phyloP scores from a whole-genome alignment of 1,140 invertebrate genomes.

The Heliconius hewitsoni region DNA sequence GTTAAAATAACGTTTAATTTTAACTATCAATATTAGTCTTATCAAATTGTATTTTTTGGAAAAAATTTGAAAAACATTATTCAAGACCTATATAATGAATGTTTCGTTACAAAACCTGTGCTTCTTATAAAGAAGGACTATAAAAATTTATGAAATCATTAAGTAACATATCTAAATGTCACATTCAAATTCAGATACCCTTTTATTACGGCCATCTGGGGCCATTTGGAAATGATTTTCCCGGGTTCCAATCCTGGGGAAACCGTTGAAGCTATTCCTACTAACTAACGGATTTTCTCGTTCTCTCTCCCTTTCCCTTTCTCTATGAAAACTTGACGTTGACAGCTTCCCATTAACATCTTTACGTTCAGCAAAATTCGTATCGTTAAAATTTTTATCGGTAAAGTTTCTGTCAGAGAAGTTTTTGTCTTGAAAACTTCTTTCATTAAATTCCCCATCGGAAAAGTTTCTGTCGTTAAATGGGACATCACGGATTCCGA shows the following conservation, averaged over 20 bases:
- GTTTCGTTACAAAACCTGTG: background rate
- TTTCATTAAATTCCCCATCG: constrained; percentile 65
- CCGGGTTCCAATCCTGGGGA: constrained; percentile 62
- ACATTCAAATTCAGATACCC: constrained; percentile 84
- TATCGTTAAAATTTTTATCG: constrained; percentile 63
- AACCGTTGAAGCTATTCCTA: constrained; percentile 78
- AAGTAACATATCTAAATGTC: constrained; percentile 73
- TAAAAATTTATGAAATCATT: constrained; percentile 34
- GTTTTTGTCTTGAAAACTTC: constrained; percentile 60
- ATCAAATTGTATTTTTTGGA: background rate
- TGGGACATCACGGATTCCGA: constrained; percentile 67
- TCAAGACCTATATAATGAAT: background rate
- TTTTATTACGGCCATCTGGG: constrained; percentile 74
- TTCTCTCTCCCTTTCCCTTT: constrained; percentile 72
- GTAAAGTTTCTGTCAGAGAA: constrained; percentile 57
- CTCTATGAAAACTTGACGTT: constrained; percentile 75
- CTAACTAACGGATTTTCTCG: constrained; percentile 72
- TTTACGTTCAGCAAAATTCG: constrained; percentile 73
- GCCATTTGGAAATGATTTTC: constrained; percentile 71
- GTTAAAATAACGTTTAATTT: background rate
- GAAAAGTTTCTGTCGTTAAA: constrained; percentile 70
- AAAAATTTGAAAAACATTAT: background rate
- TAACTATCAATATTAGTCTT: background rate
- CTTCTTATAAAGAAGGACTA: constrained; percentile 3
- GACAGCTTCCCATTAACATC: constrained; percentile 67